Conservation (phyloP, 1,140 invertebrate species). For the Lerema accius region DNA sequence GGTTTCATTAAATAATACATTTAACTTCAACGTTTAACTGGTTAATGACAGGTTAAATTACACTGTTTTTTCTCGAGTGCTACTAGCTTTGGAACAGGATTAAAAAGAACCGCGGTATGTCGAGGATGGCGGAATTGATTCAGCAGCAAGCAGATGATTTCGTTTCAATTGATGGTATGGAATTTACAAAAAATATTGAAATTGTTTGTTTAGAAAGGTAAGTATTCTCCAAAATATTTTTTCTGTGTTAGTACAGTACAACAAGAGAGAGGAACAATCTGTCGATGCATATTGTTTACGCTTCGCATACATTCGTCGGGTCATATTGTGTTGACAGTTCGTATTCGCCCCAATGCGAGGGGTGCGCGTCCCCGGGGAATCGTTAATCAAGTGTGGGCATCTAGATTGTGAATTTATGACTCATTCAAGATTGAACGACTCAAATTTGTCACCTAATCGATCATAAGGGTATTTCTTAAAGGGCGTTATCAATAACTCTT, state of each 20-base stretch:
- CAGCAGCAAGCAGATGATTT: neutral
- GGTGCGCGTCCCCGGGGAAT: neutral
- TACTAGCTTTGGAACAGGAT: neutral
- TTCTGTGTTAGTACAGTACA: no score
- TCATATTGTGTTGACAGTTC: slow-evolving; percentile 20
- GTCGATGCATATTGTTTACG: neutral
- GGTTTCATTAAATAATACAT: slow-evolving; percentile 14
- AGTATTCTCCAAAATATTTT: no score
- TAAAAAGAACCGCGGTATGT: neutral
- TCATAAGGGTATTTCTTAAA: neutral
- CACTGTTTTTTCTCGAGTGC: neutral
- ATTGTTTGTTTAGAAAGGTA: no score
- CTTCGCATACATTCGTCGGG: slow-evolving; percentile 9
- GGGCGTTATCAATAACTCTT: no score
- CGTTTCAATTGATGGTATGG: no score
- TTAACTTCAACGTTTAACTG: neutral
- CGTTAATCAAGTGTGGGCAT: slow-evolving; percentile 30
- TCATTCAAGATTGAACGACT: slow-evolving; percentile 40
- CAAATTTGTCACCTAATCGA: slow-evolving; percentile 14
- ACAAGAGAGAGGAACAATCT: no score
- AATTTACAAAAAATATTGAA: no score
- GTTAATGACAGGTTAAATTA: neutral
- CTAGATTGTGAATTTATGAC: slow-evolving; percentile 41
- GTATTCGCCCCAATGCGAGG: slow-evolving; percentile 4
- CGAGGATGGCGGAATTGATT: neutral